Conservation (phyloP, 2,797 vertebrate species). For the Pangasius mekongensis region DNA sequence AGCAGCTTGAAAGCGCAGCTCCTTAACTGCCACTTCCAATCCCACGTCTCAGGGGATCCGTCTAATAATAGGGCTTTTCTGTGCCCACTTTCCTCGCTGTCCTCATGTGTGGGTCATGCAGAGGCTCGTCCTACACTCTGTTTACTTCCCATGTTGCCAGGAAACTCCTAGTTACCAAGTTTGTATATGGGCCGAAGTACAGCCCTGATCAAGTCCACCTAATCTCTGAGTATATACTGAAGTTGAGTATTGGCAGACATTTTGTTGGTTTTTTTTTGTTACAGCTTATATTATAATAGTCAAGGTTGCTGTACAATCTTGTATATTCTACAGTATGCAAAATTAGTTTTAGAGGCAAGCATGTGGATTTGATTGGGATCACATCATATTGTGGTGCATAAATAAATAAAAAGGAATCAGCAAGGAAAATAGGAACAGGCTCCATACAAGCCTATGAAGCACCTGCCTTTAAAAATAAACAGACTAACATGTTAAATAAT, state of each 20-base stretch:
- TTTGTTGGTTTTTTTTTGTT: not conserved
- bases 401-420: not conserved
- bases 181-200: slow-evolving; percentile 38
- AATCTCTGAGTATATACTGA: slow-evolving; percentile 5
- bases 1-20: slow-evolving; percentile 38
- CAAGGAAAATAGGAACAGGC: not conserved
- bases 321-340: not conserved
- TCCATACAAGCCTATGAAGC: not conserved
- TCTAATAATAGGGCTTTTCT: slow-evolving; percentile 43
- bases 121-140: slow-evolving; percentile 45
- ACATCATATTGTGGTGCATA: not conserved
- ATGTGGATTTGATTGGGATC: not conserved
- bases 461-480: not conserved
- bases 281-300: too few species aligned
- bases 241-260: not conserved
- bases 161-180: slow-evolving; percentile 46
- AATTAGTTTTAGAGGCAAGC: not conserved
- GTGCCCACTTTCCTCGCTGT: slow-evolving; percentile 42
- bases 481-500: not conserved
- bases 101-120: slow-evolving; percentile 57
- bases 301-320: not conserved
- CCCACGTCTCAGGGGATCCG: slow-evolving; percentile 36
- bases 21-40: slow-evolving; percentile 39
- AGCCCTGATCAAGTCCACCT: slow-evolving; percentile 12
- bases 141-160: slow-evolving; percentile 51